These are phyloP conservation scores for Cephus pygmeus DNA, from an alignment of 2,888 invertebrate genomes.

Conservation along the genomic window DNA sequence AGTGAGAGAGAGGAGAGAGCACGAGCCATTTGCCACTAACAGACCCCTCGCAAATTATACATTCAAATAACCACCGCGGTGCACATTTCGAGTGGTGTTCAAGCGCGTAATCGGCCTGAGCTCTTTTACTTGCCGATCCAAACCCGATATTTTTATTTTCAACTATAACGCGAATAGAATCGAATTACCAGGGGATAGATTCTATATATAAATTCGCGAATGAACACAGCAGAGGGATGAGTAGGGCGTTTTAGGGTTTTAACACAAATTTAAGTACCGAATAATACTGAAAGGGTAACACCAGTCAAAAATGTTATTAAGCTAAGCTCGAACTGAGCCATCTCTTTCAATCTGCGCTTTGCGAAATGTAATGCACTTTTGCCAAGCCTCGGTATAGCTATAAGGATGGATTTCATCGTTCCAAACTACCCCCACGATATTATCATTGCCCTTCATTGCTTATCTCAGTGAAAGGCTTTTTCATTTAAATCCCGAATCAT, in stretches of 20 bases:
- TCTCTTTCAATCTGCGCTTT: slow-evolving; percentile 15
- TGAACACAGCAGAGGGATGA: background rate
- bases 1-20: slow-evolving; percentile 1
- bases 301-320: slow-evolving; percentile 9
- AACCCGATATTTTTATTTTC: background rate
- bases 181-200: background rate
- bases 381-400: slow-evolving; percentile 3
- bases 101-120: background rate
- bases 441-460: background rate
- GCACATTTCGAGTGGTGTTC: slow-evolving; percentile 1
- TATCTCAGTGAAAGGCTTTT: background rate
- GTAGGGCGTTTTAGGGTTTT: background rate
- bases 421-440: background rate
- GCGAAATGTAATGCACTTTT: slow-evolving; percentile 3
- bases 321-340: slow-evolving; percentile 16
- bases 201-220: background rate
- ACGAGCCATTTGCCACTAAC: background rate
- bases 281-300: slow-evolving; percentile 1
- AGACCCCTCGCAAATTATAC: background rate
- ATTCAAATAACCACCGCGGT: background rate
- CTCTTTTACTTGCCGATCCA: background rate
- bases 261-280: slow-evolving; percentile 10
- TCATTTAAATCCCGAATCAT: background rate
- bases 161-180: background rate
- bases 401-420: background rate